These are phyloP conservation scores for Scolopax bukidnonensis DNA, from an alignment of 2,797 vertebrate species.

Conservation along the genomic window DNA sequence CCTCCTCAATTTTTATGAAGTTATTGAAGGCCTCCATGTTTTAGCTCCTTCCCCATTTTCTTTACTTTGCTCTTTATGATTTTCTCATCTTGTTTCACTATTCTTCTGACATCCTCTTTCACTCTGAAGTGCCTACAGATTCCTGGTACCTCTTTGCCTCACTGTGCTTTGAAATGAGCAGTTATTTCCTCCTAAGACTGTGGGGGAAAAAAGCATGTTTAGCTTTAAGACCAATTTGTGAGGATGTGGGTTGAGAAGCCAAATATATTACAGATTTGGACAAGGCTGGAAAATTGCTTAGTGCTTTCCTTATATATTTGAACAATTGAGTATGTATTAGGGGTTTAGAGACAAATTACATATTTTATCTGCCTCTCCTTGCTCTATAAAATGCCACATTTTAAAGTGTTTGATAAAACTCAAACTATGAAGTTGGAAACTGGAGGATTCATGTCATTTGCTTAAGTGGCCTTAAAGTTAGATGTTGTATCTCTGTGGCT, in stretches of 20 bases:
- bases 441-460: not conserved
- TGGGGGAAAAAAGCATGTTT: not conserved
- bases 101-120: not conserved
- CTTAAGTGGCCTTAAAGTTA: not conserved
- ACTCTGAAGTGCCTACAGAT: not conserved
- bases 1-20: not conserved
- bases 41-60: not conserved
- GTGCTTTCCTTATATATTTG: not conserved
- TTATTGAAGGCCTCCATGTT: not conserved
- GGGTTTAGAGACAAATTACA: not conserved
- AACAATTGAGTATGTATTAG: fast-evolving
- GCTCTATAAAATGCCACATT: not conserved
- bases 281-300: not conserved
- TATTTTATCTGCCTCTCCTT: not conserved
- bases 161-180: not conserved
- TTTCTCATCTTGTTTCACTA: not conserved
- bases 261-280: not conserved
- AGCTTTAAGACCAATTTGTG: not conserved
- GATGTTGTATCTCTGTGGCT: not conserved
- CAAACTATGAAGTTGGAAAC: not conserved
- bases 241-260: not conserved
- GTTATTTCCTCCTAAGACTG: not conserved
- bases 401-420: not conserved
- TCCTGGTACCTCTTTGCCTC: not conserved
- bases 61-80: not conserved